Percentiles rank a stretch among this genome's conserved stretches.
Conservation (phyloP, 1,140 invertebrate genomes). For the Acromyrmex heyeri region DNA sequence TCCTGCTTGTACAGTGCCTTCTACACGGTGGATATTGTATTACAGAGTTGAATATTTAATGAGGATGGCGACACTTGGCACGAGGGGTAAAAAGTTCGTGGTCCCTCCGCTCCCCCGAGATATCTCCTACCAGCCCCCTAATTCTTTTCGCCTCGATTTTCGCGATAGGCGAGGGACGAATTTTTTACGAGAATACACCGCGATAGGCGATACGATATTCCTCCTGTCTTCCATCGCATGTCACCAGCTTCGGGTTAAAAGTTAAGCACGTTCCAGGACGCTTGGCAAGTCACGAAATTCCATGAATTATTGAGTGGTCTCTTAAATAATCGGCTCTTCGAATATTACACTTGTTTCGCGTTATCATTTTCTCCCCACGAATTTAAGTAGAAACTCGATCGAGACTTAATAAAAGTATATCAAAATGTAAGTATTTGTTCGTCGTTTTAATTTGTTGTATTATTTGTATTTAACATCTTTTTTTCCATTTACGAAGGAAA, state of each 20-base stretch:
- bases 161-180: constrained; percentile 66
- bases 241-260: constrained; percentile 62
- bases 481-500: not conserved
- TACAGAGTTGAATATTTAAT: constrained; percentile 86
- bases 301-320: constrained; percentile 68
- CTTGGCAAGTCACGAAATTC: constrained; percentile 12
- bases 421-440: not conserved
- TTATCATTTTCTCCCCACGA: constrained; percentile 9
- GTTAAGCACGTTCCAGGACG: constrained; percentile 46
- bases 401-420: not conserved
- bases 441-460: not conserved
- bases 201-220: constrained; percentile 66
- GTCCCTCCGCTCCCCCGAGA: constrained; percentile 55
- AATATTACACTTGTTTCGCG: constrained; percentile 64
- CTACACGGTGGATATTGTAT: constrained; percentile 84
- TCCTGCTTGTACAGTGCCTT: constrained; percentile 72
- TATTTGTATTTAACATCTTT: not conserved
- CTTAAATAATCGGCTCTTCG: constrained; percentile 57
- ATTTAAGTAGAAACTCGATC: constrained; percentile 11
- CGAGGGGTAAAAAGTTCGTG: constrained; percentile 77
- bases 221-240: constrained; percentile 65
- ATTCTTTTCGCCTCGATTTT: constrained; percentile 78
- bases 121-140: constrained; percentile 69
- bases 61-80: constrained; percentile 81
- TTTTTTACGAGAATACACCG: constrained; percentile 61